Evolutionary conservation across 2,113 vertebrate genomes (phyloP).

Genomic region (Naja naja): DNA sequence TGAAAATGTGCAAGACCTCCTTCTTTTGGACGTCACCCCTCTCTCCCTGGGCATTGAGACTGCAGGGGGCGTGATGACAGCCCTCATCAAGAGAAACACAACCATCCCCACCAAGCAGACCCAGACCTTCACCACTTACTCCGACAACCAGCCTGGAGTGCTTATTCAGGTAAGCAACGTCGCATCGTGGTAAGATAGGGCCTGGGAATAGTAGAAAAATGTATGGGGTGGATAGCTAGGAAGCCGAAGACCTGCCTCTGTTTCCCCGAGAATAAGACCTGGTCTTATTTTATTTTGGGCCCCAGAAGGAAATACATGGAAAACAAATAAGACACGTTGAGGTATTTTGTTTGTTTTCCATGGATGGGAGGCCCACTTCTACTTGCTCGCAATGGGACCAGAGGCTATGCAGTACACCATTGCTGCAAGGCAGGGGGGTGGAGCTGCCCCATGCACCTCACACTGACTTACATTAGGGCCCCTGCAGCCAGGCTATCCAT

Average conservation of each 20-base stretch:
- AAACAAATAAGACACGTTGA: too few species aligned
- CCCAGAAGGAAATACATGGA: too few species aligned
- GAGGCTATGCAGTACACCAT: too few species aligned
- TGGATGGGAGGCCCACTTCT: too few species aligned
- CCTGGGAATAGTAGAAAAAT: neutral
- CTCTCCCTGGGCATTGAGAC: constrained; percentile 88
- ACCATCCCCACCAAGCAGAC: constrained; percentile 93
- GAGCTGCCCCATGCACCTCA: too few species aligned
- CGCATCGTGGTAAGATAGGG: accelerated
- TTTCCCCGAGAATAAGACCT: too few species aligned
- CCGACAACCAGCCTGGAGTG: constrained; percentile 89
- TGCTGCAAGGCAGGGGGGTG: too few species aligned
- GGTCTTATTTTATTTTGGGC: too few species aligned
- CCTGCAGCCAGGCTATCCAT: too few species aligned
- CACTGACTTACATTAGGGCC: too few species aligned
- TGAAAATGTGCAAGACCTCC: constrained; percentile 91
- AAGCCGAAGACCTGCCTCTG: neutral
- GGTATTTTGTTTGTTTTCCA: too few species aligned
- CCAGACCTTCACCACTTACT: constrained; percentile 90
- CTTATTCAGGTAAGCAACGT: constrained; percentile 77
- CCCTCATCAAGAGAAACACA: constrained; percentile 90
- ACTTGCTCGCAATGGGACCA: too few species aligned
- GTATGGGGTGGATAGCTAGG: neutral
- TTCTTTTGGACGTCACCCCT: constrained; percentile 86
- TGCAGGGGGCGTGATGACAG: constrained; percentile 88